Evolutionary conservation across 1,140 invertebrate species (phyloP).

Genomic region (Drosophila subobscura): DNA sequence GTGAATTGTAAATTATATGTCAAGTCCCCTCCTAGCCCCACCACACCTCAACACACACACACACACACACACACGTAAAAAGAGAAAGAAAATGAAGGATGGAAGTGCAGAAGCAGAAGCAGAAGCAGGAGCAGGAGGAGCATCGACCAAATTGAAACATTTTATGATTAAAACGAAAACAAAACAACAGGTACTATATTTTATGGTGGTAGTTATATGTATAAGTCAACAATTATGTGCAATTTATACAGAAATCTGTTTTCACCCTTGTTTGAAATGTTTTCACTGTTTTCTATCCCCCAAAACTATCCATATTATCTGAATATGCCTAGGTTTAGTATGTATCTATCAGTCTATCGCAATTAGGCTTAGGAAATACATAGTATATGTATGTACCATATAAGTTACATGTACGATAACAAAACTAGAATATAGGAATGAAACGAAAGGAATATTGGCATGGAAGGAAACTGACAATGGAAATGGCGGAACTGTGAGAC

Average conservation of each 20-base stretch:
- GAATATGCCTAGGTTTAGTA: neutral
- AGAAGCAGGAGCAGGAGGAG: slow-evolving; percentile 6
- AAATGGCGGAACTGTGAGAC: neutral
- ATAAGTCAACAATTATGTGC: slow-evolving; percentile 60
- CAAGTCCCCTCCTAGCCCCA: slow-evolving; percentile 17
- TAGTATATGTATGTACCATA: slow-evolving; percentile 36
- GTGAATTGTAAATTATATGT: slow-evolving; percentile 57
- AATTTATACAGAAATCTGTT: slow-evolving; percentile 53
- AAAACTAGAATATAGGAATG: slow-evolving; percentile 28
- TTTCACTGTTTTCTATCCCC: slow-evolving; percentile 5
- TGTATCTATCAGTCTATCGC: slow-evolving; percentile 17
- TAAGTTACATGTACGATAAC: slow-evolving; percentile 53
- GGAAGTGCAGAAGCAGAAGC: neutral
- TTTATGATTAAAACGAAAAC: slow-evolving; percentile 26
- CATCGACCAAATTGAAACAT: slow-evolving; percentile 50
- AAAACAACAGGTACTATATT: slow-evolving; percentile 29
- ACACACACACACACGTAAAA: slow-evolving; percentile 24
- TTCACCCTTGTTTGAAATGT: slow-evolving; percentile 20
- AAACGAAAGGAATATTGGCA: slow-evolving; percentile 13
- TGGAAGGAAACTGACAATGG: slow-evolving; percentile 17
- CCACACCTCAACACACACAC: slow-evolving; percentile 8
- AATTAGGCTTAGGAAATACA: slow-evolving; percentile 35
- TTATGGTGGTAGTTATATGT: slow-evolving; percentile 43
- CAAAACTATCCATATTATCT: neutral
- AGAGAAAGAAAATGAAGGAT: neutral